A percentile compares a stretch with the other conserved stretches of the same genome.
Conservation (phyloP, 2,113 vertebrate species). For the Nyctereutes procyonoides region DNA sequence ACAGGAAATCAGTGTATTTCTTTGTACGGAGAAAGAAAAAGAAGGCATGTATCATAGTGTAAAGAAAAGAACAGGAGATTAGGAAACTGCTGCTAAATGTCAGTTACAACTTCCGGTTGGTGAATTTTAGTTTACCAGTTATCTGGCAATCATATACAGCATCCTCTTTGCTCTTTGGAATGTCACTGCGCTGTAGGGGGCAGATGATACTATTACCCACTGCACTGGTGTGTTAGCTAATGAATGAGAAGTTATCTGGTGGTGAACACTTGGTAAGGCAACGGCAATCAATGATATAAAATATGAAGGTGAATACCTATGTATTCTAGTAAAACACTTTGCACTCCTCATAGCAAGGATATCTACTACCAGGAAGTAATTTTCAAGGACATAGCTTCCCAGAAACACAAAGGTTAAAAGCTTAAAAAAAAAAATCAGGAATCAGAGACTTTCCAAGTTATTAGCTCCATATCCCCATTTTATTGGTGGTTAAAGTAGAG, state of each 20-base stretch:
- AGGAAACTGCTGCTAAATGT: background rate
- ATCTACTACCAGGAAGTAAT: background rate
- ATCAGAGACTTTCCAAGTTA: background rate
- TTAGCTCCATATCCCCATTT: background rate
- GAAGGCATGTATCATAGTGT: background rate
- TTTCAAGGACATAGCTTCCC: conserved; percentile 12
- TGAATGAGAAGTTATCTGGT: background rate
- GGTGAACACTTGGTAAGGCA: background rate
- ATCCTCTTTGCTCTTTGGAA: background rate
- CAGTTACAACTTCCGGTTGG: background rate
- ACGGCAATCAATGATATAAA: background rate
- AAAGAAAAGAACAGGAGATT: conserved; percentile 7
- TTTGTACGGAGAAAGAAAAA: background rate
- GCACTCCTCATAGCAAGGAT: background rate
- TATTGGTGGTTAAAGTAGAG: background rate
- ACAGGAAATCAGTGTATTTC: conserved; percentile 43
- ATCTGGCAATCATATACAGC: background rate
- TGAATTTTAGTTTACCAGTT: background rate
- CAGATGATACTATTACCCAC: background rate
- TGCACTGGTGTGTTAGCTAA: background rate
- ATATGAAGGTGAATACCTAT: background rate
- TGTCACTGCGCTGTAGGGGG: background rate
- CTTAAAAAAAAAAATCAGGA: background rate
- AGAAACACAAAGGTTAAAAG: background rate
- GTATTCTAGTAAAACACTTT: background rate